These are phyloP conservation scores for Apodemia hepburni DNA, from an alignment of 2,888 invertebrate genomes.

Conservation along the genomic window DNA sequence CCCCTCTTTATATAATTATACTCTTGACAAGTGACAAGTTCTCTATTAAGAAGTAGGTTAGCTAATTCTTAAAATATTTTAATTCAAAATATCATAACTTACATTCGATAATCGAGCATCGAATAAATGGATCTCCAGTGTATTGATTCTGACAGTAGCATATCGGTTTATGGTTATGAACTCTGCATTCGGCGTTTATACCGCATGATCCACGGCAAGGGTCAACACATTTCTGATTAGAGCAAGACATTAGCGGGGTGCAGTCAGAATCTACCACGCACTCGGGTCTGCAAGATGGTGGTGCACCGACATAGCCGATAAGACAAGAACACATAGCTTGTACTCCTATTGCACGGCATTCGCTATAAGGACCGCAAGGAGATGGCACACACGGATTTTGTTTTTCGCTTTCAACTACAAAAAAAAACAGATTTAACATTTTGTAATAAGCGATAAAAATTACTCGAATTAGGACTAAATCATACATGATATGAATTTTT, in stretches of 20 bases:
- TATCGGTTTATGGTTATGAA: conserved; percentile 91
- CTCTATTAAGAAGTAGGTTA: not conserved
- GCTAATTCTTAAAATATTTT: not conserved
- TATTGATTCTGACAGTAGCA: conserved; percentile 87
- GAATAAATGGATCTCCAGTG: conserved; percentile 90
- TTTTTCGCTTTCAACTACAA: conserved; percentile 45
- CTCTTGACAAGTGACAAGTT: too few relatives aligned
- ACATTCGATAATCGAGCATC: conserved; percentile 72
- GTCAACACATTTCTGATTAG: conserved; percentile 88
- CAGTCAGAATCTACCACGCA: conserved; percentile 92
- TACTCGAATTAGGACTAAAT: not conserved
- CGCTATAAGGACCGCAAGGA: conserved; percentile 90
- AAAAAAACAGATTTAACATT: conserved; percentile 17
- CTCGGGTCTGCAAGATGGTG: conserved; percentile 90
- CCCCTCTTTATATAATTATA: too few relatives aligned
- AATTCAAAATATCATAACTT: conserved; percentile 37
- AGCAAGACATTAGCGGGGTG: conserved; percentile 86
- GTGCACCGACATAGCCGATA: conserved; percentile 86
- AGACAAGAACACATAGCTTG: conserved; percentile 87
- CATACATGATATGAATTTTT: not conserved
- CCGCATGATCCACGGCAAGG: conserved; percentile 92
- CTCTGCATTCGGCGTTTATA: conserved; percentile 86
- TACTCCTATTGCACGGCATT: conserved; percentile 79
- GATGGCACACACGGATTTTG: conserved; percentile 83
- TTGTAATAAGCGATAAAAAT: not conserved